These are phyloP conservation scores for Corydoras sp. DNA, from an alignment of 2,113 vertebrate species.

Conservation along the genomic window DNA sequence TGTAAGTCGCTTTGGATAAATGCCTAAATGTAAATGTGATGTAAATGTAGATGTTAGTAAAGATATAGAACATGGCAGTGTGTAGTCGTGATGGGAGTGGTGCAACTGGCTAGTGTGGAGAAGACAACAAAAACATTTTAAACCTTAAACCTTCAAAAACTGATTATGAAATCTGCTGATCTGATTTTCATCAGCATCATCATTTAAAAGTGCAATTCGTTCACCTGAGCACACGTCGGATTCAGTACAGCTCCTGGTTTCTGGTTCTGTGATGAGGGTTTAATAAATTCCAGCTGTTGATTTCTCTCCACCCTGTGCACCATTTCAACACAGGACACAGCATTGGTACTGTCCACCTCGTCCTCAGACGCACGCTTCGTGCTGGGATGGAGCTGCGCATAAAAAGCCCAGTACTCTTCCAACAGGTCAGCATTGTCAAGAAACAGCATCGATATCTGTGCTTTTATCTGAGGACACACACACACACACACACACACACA, in stretches of 20 bases:
- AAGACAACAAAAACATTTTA: no score
- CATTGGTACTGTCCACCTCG: slow-evolving; percentile 46
- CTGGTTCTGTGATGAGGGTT: background rate
- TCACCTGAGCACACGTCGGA: slow-evolving; percentile 3
- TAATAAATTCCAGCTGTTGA: slow-evolving; percentile 35
- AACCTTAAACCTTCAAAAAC: no score
- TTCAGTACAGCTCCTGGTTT: slow-evolving; percentile 64
- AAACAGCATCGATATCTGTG: slow-evolving; percentile 77
- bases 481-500: background rate
- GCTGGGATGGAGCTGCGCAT: slow-evolving; percentile 69
- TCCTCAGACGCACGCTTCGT: slow-evolving; percentile 54
- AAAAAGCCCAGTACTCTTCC: slow-evolving; percentile 77
- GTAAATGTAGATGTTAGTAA: no score
- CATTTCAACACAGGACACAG: background rate
- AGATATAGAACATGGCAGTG: no score
- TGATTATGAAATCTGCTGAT: no score
- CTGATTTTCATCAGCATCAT: background rate
- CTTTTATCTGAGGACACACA: slow-evolving; percentile 64
- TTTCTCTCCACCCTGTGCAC: slow-evolving; percentile 44
- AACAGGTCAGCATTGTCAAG: slow-evolving; percentile 74
- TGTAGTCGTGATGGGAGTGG: no score
- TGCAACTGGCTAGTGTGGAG: no score
- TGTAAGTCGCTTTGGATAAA: no score
- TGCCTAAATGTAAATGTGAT: no score
- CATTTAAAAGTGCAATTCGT: no score